Percentiles rank a stretch among this genome's conserved stretches.
phyloP scores from a whole-genome alignment of 1,140 invertebrate species.

The Tribolium madens region DNA sequence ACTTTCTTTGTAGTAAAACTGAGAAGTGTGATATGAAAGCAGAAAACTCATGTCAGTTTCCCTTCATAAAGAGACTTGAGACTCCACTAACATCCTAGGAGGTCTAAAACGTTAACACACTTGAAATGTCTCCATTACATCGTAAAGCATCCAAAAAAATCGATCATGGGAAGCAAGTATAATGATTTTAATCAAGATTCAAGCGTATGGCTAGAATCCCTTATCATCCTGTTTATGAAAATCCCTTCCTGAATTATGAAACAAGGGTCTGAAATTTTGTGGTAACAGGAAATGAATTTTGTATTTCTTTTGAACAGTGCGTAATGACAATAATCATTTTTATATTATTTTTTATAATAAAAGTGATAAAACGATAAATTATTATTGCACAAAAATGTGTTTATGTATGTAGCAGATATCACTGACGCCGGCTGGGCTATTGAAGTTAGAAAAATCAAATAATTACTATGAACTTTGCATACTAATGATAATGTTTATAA shows the following conservation, averaged over 20 bases:
- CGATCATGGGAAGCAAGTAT: neutral
- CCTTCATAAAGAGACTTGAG: neutral
- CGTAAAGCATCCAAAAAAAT: neutral
- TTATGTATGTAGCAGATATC: neutral
- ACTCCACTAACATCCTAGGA: neutral
- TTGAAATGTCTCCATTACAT: neutral
- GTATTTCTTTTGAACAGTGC: no score
- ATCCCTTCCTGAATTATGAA: neutral
- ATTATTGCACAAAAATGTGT: neutral
- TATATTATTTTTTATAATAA: no score
- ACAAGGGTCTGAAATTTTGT: neutral
- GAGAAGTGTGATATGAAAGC: no score
- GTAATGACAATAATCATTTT: no score
- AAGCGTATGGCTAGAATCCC: neutral
- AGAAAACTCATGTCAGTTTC: neutral
- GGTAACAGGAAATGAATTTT: no score
- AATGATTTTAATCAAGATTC: neutral
- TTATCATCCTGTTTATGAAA: neutral
- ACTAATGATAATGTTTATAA: neutral
- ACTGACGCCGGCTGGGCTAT: neutral
- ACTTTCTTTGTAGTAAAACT: neutral
- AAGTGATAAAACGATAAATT: neutral
- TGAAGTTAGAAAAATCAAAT: neutral
- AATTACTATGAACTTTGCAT: neutral
- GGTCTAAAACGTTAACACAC: neutral